These are phyloP conservation scores for Oegoconia quadripuncta DNA, from an alignment of 2,888 invertebrate genomes.

Conservation along the genomic window DNA sequence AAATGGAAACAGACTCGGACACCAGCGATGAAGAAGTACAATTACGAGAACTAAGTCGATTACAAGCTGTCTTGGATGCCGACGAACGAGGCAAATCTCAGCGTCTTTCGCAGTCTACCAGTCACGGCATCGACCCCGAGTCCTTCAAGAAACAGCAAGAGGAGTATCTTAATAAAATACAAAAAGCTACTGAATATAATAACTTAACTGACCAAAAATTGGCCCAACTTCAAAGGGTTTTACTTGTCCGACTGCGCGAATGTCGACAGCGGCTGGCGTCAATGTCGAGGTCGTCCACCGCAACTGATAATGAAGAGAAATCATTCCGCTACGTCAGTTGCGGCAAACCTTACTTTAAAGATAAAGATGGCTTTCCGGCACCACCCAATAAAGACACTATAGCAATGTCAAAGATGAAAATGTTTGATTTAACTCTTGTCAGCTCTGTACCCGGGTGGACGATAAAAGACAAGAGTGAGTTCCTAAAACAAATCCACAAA, in stretches of 20 bases:
- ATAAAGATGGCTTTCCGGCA: slow-evolving; percentile 67
- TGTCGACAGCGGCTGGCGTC: slow-evolving; percentile 47
- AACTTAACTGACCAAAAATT: slow-evolving; percentile 53
- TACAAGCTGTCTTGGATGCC: background rate
- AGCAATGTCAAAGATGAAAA: slow-evolving; percentile 47
- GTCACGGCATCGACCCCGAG: background rate
- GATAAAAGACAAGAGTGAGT: slow-evolving; percentile 73
- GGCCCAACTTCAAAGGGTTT: slow-evolving; percentile 42
- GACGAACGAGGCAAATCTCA: background rate
- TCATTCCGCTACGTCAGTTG: slow-evolving; percentile 51
- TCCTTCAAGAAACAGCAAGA: slow-evolving; percentile 14
- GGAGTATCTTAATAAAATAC: slow-evolving; percentile 35
- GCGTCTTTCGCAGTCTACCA: background rate
- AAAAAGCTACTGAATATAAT: slow-evolving; percentile 52
- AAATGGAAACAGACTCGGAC: background rate
- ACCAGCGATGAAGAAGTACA: background rate
- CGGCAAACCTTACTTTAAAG: slow-evolving; percentile 84
- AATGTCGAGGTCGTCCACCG: slow-evolving; percentile 24
- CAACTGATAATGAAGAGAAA: slow-evolving; percentile 25
- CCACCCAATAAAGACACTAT: slow-evolving; percentile 81
- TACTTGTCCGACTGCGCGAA: slow-evolving; percentile 43
- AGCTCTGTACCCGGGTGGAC: slow-evolving; percentile 75
- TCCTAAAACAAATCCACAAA: slow-evolving; percentile 70
- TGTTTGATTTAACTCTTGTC: slow-evolving; percentile 68
- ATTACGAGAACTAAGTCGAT: background rate